Percentiles rank a stretch among this genome's conserved stretches.
Conservation (phyloP, 2,888 invertebrate species). For the Cerastis leucographa region DNA sequence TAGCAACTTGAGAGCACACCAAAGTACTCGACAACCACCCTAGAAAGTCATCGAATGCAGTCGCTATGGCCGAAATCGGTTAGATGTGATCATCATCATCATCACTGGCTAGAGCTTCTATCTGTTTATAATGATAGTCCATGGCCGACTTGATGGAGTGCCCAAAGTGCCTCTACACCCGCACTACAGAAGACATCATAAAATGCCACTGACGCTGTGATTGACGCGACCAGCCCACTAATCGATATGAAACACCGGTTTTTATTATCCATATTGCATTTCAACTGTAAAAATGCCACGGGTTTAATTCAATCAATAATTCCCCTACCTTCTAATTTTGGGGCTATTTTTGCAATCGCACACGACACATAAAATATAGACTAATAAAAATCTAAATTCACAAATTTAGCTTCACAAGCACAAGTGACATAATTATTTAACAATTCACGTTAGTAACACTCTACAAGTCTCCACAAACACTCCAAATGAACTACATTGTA, state of each 20-base stretch:
- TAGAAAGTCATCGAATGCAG: not conserved
- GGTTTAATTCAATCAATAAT: not conserved
- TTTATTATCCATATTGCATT: not conserved
- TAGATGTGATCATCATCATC: not conserved
- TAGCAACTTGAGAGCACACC: not conserved
- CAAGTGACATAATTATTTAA: not conserved
- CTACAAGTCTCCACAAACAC: not conserved
- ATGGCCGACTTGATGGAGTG: not conserved
- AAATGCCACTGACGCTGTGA: not conserved
- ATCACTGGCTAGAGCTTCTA: not conserved
- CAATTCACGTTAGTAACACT: not conserved
- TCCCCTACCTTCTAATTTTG: not conserved
- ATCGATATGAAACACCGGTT: not conserved
- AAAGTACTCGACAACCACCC: not conserved
- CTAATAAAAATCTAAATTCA: not conserved
- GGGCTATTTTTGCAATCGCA: not conserved
- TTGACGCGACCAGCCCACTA: too few species aligned
- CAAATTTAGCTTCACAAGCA: not conserved
- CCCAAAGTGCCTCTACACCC: not conserved
- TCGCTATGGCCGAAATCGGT: not conserved
- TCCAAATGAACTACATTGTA: slow-evolving; percentile 31
- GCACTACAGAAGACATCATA: not conserved
- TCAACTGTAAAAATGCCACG: not conserved
- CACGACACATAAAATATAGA: not conserved
- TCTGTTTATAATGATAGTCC: not conserved